Evolutionary conservation across 1,140 invertebrate genomes (phyloP).

Genomic region (Theocolax elegans): DNA sequence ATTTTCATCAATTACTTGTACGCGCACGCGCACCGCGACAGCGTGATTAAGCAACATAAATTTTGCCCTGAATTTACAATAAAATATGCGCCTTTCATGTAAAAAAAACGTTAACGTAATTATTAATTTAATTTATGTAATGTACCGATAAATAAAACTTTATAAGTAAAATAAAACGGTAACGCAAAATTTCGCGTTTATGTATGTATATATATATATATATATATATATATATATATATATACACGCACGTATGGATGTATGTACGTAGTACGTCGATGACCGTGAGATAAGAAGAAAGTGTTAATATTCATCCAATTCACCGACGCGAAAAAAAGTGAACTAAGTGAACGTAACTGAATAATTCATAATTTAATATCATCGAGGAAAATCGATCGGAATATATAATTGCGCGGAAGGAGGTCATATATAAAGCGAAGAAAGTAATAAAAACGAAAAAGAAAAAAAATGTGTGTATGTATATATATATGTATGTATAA

Average conservation of each 20-base stretch:
- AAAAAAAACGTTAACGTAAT: slow-evolving; percentile 4
- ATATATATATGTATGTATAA: too few relatives aligned
- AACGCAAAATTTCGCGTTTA: background rate
- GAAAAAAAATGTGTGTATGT: background rate
- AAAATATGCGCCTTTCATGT: slow-evolving; percentile 18
- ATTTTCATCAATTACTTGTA: too few relatives aligned
- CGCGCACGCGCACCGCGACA: too few relatives aligned
- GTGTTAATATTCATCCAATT: slow-evolving; percentile 11
- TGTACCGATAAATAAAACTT: slow-evolving; percentile 2
- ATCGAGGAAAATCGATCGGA: slow-evolving; percentile 15
- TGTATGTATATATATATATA: too few relatives aligned
- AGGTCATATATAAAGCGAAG: slow-evolving; percentile 3
- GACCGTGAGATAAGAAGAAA: slow-evolving; percentile 22
- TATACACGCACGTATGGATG: too few relatives aligned
- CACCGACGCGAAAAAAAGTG: background rate
- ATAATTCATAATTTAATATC: slow-evolving; percentile 27
- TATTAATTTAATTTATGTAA: slow-evolving; percentile 19
- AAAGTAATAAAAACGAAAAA: background rate
- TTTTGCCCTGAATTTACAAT: slow-evolving; percentile 1
- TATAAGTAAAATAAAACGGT: background rate
- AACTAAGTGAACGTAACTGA: slow-evolving; percentile 9
- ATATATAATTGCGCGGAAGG: slow-evolving; percentile 6
- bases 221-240: too few relatives aligned
- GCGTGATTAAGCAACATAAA: background rate
- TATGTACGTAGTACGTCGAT: too few relatives aligned